Percentiles rank a stretch among this genome's conserved stretches.
Evolutionary conservation across 2,113 vertebrate species (phyloP).

Genomic region (Hoplias malabaricus): DNA sequence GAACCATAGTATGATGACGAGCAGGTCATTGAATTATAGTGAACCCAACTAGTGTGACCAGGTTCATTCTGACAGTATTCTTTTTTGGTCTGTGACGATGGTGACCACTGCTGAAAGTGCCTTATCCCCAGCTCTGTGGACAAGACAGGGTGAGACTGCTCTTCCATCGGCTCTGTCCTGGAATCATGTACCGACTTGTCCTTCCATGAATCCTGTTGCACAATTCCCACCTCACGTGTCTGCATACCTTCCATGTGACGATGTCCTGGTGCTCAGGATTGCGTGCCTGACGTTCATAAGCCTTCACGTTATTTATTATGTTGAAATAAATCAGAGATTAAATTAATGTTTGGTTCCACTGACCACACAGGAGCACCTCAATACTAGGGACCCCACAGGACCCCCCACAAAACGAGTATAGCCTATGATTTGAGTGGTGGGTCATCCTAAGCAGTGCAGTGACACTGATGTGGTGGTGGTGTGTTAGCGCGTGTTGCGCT

Average conservation of each 20-base stretch:
- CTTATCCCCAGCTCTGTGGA: not conserved
- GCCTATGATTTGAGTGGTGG: no score
- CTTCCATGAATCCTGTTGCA: slow-evolving; percentile 36
- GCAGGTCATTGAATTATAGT: no score
- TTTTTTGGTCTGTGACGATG: no score
- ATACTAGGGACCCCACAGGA: no score
- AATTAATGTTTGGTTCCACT: slow-evolving; percentile 19
- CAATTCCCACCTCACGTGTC: slow-evolving; percentile 52
- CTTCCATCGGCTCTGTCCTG: not conserved
- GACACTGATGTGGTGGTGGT: no score
- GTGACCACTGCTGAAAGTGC: not conserved
- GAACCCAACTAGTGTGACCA: no score
- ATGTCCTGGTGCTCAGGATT: slow-evolving; percentile 52
- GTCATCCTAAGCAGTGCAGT: no score
- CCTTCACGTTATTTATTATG: slow-evolving; percentile 68
- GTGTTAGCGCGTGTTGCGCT: no score
- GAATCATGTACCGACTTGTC: not conserved
- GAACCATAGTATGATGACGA: no score
- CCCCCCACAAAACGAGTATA: no score
- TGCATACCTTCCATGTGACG: slow-evolving; percentile 56
- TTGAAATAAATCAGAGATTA: slow-evolving; percentile 43
- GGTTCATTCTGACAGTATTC: no score
- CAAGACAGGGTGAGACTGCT: not conserved
- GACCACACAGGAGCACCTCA: no score
- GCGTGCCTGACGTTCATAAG: slow-evolving; percentile 50